Evolutionary conservation across 2,888 invertebrate genomes (phyloP), one percentile per base, ranked within the genome.

Genomic region (Saturnia japonica): DNA sequence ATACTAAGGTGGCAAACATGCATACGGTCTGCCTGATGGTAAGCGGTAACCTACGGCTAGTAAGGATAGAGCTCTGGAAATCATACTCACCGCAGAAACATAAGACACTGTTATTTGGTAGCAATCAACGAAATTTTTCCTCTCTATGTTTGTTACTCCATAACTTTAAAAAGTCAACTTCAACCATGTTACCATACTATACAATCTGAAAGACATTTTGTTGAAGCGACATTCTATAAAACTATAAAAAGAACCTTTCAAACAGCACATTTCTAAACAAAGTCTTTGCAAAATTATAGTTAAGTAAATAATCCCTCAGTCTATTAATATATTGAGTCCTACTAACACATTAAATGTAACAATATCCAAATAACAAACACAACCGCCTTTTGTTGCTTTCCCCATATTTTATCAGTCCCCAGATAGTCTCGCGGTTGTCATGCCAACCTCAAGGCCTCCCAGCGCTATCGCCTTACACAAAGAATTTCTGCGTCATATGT

Each of bases 401-500:
- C 45, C 68, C 68, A 68, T 68, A 68, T 68, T 68, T 68, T 68
- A 68, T 54, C 47, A 34, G 54, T 40, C 51, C 68, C 68, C n/a
- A 40, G 68, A 54, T 54, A 68, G 54, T 68, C 68, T 47, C 67
- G 67, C 67, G 70, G 71, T 71, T 64, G 71, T 47, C 71, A 71
- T 68, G 68, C 40, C 68, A 60, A 71, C 68, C 51, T 54, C 47
- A 62, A 62, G 68, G 68, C 71, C 68, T 34, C 40, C 28, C 51
- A 69, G 42, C 68, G 47, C 45, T 68, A 68, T 71, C 68, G 60
- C 60, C 60, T 71, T 71, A 68, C 71, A 64, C 68, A 68, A 45
- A 69, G 69, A 69, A 51, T 54, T 69, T 69, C 71, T 71, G 47
- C 68, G 71, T 68, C 62, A 71, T 45, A 64, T 71, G 54, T 51